Base-by-base conservation (phyloP, 2,888 invertebrate species). In the Deilephila elpenor region DNA sequence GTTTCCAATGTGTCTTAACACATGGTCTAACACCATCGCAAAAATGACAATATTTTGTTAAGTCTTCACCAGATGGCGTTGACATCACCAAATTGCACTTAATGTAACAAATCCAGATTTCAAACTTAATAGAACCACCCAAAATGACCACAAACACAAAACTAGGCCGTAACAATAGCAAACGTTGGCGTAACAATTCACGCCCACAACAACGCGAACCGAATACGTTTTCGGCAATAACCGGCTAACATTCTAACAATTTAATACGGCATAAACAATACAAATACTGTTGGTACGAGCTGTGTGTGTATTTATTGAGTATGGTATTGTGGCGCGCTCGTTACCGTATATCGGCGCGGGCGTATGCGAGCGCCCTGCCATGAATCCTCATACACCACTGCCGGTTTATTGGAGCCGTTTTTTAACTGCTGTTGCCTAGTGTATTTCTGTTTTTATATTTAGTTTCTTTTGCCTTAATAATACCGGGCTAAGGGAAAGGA, bases 231-330 rank as follows among this genome's bases (percentile, higher is more conserved):
- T 92, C 89, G 90, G 92, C 93, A 94, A 93, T 94, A 94, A 93
- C 93, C 89, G 88, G 88, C 90, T 90, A 91, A 91, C 93, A 92
- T 93, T 94, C 90, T 89, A 93, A 91, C 93, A 93, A 94, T 94
- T 94, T 93, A 94, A 94, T 94, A 89, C 89, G 83, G 85, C 86
- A 93, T 94, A 93, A 93, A 94, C 94, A 94, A 93, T 93, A 93
- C 91, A 86, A 93, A 93, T 90, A 91, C 90, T 86, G 83, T 89
- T 85, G 83, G 83, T 84, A 75, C 73, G 75, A 72, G 78, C 90
- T 89, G 89, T 91, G 89, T 90, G 89, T 89, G 88, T 93, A 94
- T 94, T 94, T 94, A 94, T 93, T 89, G 92, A 88, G 88, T 90
- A 93, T 90, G 90, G 93, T 93, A 94, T 93, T 94, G 94, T 93